A percentile compares a stretch with the other conserved stretches of the same genome.
These are phyloP conservation scores for Zhuqinia jingwanae DNA, from an alignment of 2,888 invertebrate species.

Conservation along the genomic window DNA sequence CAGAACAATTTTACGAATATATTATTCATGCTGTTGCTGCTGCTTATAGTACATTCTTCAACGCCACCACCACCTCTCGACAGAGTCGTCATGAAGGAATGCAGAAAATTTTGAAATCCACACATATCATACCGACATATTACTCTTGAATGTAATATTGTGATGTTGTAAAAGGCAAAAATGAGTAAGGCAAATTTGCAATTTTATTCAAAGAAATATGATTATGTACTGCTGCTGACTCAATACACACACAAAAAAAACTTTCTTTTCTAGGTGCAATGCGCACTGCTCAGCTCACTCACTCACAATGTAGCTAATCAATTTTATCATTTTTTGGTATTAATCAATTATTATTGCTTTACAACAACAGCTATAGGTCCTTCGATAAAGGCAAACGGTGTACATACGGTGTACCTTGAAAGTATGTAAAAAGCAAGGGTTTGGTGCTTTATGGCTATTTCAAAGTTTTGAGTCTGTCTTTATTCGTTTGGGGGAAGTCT, in stretches of 20 bases:
- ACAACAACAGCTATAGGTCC: not conserved
- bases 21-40: too few relatives aligned
- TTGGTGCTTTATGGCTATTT: too few relatives aligned
- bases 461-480: too few relatives aligned
- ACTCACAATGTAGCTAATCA: constrained; percentile 31
- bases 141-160: too few relatives aligned
- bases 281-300: not conserved
- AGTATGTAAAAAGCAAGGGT: not conserved
- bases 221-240: not conserved
- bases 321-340: constrained; percentile 33
- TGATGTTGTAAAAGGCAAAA: too few relatives aligned
- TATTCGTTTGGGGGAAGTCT: too few relatives aligned
- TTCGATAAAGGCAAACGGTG: not conserved
- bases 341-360: constrained; percentile 47
- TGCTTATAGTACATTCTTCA: too few relatives aligned
- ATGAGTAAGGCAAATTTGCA: too few relatives aligned
- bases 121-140: too few relatives aligned
- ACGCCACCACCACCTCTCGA: too few relatives aligned
- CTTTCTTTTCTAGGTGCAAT: constrained; percentile 27
- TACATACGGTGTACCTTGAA: constrained; percentile 22
- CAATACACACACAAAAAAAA: constrained; percentile 26
- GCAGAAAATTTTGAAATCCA: too few relatives aligned
- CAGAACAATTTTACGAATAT: constrained; percentile 54
- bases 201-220: constrained; percentile 13
- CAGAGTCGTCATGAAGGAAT: constrained; percentile 13